Base-by-base conservation (phyloP, 2,888 invertebrate genomes). In the Saturnia japonica region DNA sequence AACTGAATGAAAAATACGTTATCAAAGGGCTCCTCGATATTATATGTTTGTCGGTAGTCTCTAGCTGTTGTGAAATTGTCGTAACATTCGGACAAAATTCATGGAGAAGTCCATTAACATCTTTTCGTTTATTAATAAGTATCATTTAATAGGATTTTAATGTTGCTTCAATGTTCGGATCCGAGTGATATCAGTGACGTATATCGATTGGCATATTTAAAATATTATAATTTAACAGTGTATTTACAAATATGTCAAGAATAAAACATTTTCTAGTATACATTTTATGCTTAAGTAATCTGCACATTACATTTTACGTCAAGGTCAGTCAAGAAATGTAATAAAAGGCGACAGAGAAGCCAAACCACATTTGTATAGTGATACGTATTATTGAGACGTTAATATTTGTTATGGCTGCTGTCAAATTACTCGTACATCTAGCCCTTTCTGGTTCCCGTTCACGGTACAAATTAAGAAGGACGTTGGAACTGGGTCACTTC, bases 401-500 rank as follows among this genome's bases (percentile, higher is more conserved):
- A 88, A 89, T 87, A 85, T 85, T 86, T 80, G 82, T 80, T 84
- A 83, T 84, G 83, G 82, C 82, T 74, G 77, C 83, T 87, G 88
- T 87, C 88, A 87, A 89, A 91, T 89, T 81, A 85, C 88, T 64
- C 16, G 64, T 40, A 19, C 64, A 40, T 64, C 64, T 40, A 88
- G 91, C 93, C 93, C 93, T 93, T 93, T 94, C 92, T 93, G 91
- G 91, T 91, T 93, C 93, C 93, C 91, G 91, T 88, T 88, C 89
- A 88, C 91, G 88, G 91, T 88, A 93, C 93, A 90, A 91, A 93
- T 93, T 92, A 83, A 85, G 93, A 94, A 94, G 94, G 94, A 94
- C 94, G 93, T 90, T 86, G 85, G 84, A 94, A 92, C 91, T 94
- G 88, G 93, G 93, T 93, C 94, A 94, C 92, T 94, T 94, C 94